These are phyloP conservation scores for Alexandromys fortis DNA, from an alignment of 2,113 vertebrate genomes.

Conservation along the genomic window DNA sequence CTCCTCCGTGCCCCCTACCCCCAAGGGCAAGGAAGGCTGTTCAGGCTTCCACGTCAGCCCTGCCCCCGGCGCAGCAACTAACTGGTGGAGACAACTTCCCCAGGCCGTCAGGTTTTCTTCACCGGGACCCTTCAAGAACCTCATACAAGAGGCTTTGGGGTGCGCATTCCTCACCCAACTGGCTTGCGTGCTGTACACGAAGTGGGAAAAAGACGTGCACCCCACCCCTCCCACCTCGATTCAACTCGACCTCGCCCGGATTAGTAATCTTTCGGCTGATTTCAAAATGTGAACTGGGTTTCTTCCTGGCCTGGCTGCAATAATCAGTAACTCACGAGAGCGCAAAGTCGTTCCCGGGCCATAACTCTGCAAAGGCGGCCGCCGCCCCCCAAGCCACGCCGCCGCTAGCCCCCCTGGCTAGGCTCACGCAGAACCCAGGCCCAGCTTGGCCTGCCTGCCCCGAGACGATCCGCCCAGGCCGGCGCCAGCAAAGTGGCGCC, in stretches of 20 bases:
- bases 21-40: background rate
- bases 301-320: background rate
- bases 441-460: background rate
- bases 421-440: background rate
- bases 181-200: background rate
- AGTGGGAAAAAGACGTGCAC: background rate
- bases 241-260: slow-evolving; percentile 33
- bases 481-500: slow-evolving; percentile 36
- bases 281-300: slow-evolving; percentile 36
- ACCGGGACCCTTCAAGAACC: background rate
- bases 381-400: background rate
- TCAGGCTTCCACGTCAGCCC: background rate
- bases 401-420: background rate
- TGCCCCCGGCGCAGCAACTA: background rate
- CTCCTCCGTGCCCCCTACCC: background rate
- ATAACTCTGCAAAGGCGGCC: background rate
- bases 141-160: background rate
- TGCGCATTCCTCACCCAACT: background rate
- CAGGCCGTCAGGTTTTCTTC: background rate
- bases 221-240: slow-evolving; percentile 33
- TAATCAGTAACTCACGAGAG: background rate
- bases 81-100: background rate
- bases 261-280: background rate
- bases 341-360: background rate
- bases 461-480: background rate